Evolutionary conservation across 1,140 invertebrate genomes (phyloP).

Genomic region (Saccostrea glomerata): DNA sequence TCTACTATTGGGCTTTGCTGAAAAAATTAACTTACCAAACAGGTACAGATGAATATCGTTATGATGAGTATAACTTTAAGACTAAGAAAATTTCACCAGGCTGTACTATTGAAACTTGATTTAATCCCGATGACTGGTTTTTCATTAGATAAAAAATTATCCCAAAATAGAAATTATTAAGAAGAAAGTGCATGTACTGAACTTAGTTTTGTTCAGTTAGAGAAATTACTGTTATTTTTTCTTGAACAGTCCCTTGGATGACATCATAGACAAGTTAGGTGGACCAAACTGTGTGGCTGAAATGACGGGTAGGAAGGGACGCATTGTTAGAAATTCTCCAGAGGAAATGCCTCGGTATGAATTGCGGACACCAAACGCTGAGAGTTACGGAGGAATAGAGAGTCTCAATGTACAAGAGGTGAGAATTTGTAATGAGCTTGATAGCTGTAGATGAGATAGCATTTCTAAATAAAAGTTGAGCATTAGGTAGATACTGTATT

Average conservation of each 20-base stretch:
- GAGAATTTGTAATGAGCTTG: neutral
- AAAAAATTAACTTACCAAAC: slow-evolving; percentile 71
- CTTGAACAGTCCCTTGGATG: slow-evolving; percentile 71
- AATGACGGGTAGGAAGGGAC: slow-evolving; percentile 72
- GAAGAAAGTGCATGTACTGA: no score
- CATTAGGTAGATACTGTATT: no score
- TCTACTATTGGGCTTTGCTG: slow-evolving; percentile 70
- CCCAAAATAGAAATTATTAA: no score
- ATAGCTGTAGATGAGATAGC: no score
- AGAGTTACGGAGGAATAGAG: slow-evolving; percentile 65
- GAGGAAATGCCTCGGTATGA: slow-evolving; percentile 68
- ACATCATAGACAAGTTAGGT: slow-evolving; percentile 73
- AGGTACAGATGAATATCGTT: no score
- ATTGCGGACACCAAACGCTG: slow-evolving; percentile 62
- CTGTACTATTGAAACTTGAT: no score
- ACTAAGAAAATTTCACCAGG: no score
- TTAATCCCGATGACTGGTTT: no score
- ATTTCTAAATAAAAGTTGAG: no score
- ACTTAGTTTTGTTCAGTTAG: no score
- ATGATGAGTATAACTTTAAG: no score
- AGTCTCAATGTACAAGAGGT: slow-evolving; percentile 77
- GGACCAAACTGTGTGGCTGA: slow-evolving; percentile 70
- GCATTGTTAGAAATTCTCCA: slow-evolving; percentile 65
- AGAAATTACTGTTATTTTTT: neutral
- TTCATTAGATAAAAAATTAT: no score